Evolutionary conservation across 1,140 invertebrate species (phyloP), one percentile per base, ranked within the genome.

Genomic region (Trialeurodes vaporariorum): DNA sequence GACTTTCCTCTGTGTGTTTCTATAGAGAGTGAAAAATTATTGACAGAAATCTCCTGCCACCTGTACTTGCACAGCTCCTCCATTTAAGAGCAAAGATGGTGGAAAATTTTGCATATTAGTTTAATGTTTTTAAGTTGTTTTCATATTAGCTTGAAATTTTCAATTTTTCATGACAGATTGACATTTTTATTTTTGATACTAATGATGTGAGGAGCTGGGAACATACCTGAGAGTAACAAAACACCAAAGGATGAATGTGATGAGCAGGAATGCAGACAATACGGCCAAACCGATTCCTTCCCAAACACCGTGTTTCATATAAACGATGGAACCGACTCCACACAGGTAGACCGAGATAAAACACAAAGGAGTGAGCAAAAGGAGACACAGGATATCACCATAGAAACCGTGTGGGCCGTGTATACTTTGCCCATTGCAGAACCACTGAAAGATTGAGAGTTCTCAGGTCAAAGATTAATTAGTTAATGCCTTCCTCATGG

Each of bases 321-420:
- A 80, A 27, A 76, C 73, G 27, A 70, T 67, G 22, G 82, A 80
- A 21, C 82, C 83, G 17, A 80, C 69, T 2, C 75, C 74, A 72
- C 83, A 85, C 5, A 85, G 74, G 73, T 82, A 84, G 11, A 78
- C 76, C 17, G 81, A 80, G 25, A 79, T 73, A 0, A 79, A 59
- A 25, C 83, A 82, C 13, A 84, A 71, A 1, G 83, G 83, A 9
- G 82, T 84, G 21, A 85, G 74, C 1, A 85, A 68, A 23, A 81
- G 62, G 24, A 84, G 76, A 70, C 82, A 83, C 9, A 80, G 66
- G 0, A 80, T 61, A 72, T 85, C 83, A 2, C 80, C 81, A 25
- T 77, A 80, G 25, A 78, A 79, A 70, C 70, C 78, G 60, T 72
- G 77, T 68, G 73, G 79, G 70, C 72, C 75, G 71, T 73, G 75